Evolutionary conservation across 2,113 vertebrate species (phyloP).

Genomic region (Corythaixoides concolor): DNA sequence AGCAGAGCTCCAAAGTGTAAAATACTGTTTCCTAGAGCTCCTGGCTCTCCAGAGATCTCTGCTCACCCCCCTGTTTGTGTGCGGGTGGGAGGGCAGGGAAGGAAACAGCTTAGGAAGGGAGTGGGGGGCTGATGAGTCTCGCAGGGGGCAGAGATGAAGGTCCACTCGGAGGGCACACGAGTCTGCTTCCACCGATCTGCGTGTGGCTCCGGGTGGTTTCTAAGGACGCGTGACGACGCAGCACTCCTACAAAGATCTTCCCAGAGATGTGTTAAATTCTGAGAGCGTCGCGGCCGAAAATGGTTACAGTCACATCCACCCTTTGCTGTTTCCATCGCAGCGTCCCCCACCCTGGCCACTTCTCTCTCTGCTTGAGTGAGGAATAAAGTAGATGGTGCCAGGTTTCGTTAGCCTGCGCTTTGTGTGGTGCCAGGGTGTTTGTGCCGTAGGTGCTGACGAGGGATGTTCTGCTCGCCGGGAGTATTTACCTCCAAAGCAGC

Average conservation of each 20-base stretch:
- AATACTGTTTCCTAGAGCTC: not conserved
- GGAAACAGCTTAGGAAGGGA: fast-evolving
- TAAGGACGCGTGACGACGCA: fast-evolving
- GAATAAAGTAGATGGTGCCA: fast-evolving
- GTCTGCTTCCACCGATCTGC: not conserved
- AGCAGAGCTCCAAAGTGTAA: not conserved
- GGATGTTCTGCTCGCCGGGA: not conserved
- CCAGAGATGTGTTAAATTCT: fast-evolving
- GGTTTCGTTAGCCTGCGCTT: not conserved
- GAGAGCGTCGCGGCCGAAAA: not conserved
- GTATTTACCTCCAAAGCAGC: not conserved
- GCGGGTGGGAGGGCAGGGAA: not conserved
- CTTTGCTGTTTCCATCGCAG: not conserved
- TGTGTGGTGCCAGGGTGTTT: fast-evolving
- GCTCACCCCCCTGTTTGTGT: not conserved
- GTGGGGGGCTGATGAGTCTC: not conserved
- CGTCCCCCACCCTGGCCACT: not conserved
- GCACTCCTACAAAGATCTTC: not conserved
- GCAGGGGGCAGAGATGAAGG: not conserved
- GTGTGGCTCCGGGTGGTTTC: not conserved
- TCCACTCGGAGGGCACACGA: fast-evolving
- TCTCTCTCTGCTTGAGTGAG: not conserved
- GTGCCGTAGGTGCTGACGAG: not conserved
- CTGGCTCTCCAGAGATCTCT: not conserved
- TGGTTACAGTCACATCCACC: not conserved